Percentiles rank a stretch among this genome's conserved stretches.
Evolutionary conservation across 2,797 vertebrate genomes (phyloP).

Genomic region (Tauraco hartlaubi): DNA sequence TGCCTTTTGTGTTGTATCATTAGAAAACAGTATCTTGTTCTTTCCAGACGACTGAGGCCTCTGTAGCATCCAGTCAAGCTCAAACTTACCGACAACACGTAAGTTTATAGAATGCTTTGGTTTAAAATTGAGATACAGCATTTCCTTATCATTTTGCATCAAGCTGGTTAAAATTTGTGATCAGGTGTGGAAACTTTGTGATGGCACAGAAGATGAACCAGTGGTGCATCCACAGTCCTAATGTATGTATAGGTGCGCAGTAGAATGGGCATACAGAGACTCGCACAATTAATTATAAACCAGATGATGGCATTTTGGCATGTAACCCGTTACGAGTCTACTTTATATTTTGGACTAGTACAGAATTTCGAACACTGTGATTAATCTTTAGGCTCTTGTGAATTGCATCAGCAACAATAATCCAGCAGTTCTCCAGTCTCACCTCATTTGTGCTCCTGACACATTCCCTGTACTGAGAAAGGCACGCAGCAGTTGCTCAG

Average conservation of each 20-base stretch:
- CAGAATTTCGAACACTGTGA: background rate
- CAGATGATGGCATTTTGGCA: background rate
- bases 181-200: background rate
- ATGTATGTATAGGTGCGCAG: background rate
- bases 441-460: background rate
- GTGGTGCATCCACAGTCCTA: background rate
- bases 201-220: background rate
- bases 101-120: background rate
- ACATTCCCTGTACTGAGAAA: background rate
- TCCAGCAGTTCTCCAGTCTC: background rate
- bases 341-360: background rate
- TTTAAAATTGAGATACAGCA: background rate
- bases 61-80: background rate
- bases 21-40: background rate
- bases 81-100: background rate
- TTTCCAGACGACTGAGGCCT: conserved; percentile 29
- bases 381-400: background rate
- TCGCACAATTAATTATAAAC: background rate
- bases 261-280: background rate
- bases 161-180: background rate
- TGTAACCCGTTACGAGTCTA: background rate
- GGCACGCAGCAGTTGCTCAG: background rate
- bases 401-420: background rate
- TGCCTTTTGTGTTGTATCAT: background rate
- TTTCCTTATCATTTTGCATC: background rate